Conservation (phyloP, 2,797 vertebrate genomes). For the Enteromius viviparus region DNA sequence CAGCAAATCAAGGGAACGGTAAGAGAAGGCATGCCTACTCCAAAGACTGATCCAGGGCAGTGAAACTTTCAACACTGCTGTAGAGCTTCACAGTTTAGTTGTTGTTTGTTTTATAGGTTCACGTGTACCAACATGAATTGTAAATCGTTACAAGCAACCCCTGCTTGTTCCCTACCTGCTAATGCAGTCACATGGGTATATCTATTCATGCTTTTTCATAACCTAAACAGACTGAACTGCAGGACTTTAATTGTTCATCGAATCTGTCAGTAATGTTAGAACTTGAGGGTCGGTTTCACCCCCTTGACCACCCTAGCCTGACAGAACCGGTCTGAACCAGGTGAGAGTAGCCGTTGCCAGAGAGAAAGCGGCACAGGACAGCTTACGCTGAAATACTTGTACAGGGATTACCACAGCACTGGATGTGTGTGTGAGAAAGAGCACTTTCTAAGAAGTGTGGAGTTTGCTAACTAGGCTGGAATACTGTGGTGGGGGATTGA, state of each 20-base stretch:
- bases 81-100: neutral
- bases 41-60: neutral
- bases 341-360: conserved; percentile 37
- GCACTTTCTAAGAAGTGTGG: neutral
- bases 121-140: neutral
- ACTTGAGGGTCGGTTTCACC: conserved; percentile 25
- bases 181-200: neutral
- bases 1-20: neutral
- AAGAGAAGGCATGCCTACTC: neutral
- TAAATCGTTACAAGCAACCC: neutral
- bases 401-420: conserved; percentile 56
- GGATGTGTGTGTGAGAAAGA: neutral
- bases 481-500: neutral
- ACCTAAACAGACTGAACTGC: neutral
- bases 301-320: conserved; percentile 51
- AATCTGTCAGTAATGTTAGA: neutral
- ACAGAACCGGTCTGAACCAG: conserved; percentile 66
- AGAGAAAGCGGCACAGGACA: conserved; percentile 19
- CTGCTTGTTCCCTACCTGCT: neutral
- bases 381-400: conserved; percentile 53
- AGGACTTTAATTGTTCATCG: neutral
- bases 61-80: neutral
- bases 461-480: neutral
- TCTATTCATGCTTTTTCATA: neutral
- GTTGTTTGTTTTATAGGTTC: neutral